Evolutionary conservation across 2,888 invertebrate genomes (phyloP).

Genomic region (Phyllotreta striolata): DNA sequence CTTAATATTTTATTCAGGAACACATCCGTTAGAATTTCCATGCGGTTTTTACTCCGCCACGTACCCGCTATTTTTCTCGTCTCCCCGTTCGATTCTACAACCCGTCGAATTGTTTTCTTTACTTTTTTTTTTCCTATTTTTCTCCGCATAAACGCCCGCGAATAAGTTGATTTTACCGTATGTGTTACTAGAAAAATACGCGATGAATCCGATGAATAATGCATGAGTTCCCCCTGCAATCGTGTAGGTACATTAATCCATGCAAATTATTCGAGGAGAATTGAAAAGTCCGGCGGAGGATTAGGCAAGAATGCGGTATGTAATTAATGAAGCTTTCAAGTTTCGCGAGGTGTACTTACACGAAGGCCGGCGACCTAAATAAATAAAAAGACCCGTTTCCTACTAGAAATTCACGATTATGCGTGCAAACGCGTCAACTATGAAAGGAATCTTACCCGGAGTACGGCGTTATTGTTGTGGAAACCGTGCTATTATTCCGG

Average conservation of each 20-base stretch:
- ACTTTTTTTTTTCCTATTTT: too few species aligned
- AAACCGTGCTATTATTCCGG: conserved; percentile 28
- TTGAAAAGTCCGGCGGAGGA: too few species aligned
- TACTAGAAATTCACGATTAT: conserved; percentile 7
- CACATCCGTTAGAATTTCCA: conserved; percentile 14
- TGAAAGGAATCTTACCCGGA: conserved; percentile 27
- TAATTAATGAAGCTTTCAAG: too few species aligned
- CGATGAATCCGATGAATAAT: too few species aligned
- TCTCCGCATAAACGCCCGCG: conserved; percentile 7
- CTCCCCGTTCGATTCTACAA: conserved; percentile 1
- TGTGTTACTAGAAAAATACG: not conserved
- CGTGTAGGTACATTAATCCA: too few species aligned
- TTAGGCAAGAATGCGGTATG: too few species aligned
- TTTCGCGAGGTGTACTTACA: too few species aligned
- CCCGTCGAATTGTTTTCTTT: conserved; percentile 14
- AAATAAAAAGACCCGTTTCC: too few species aligned
- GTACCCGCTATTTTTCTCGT: conserved; percentile 11
- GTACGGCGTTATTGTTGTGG: conserved; percentile 26
- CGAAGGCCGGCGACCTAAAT: too few species aligned
- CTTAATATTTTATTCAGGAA: conserved; percentile 20
- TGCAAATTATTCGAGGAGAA: too few species aligned
- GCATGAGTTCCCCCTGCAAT: too few species aligned
- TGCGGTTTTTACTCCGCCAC: conserved; percentile 13
- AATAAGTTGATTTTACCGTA: conserved; percentile 11
- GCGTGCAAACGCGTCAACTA: conserved; percentile 30